Evolutionary conservation across 1,140 invertebrate genomes (phyloP).

Genomic region (Xylocopa sonorina): DNA sequence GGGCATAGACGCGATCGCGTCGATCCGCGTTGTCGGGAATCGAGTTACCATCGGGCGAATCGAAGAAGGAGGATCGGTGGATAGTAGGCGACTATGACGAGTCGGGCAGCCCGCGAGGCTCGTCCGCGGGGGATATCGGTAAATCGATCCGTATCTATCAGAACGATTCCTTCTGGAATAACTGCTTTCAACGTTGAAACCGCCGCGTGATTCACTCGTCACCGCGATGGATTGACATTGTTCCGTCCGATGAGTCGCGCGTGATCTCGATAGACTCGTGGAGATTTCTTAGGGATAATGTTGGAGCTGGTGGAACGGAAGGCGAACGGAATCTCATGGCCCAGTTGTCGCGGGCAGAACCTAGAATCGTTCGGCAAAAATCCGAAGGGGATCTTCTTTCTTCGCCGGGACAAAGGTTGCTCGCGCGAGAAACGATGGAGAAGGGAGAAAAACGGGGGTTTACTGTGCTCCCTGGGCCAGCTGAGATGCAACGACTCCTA

Average conservation of each 20-base stretch:
- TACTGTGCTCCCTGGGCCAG: conserved; percentile 75
- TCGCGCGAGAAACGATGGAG: conserved; percentile 67
- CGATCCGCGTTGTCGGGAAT: background rate
- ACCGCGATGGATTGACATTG: background rate
- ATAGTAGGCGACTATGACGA: background rate
- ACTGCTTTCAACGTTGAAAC: too few species aligned
- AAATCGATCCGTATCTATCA: background rate
- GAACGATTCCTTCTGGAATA: background rate
- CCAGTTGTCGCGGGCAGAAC: conserved; percentile 63
- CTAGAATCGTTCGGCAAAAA: conserved; percentile 55
- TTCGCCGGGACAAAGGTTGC: conserved; percentile 50
- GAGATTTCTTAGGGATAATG: conserved; percentile 58
- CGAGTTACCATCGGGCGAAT: conserved; percentile 14
- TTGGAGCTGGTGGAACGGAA: conserved; percentile 73
- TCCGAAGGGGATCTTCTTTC: conserved; percentile 58
- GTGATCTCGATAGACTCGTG: background rate
- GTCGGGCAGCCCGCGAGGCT: background rate
- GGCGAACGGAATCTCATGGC: conserved; percentile 73
- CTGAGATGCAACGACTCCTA: conserved; percentile 73
- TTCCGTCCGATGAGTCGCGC: background rate
- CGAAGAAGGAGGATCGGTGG: conserved; percentile 13
- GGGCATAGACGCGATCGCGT: background rate
- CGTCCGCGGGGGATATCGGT: background rate
- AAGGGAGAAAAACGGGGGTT: conserved; percentile 67
- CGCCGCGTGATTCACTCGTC: too few species aligned